These are phyloP conservation scores for Varecia variegata DNA, from an alignment of 2,797 vertebrate genomes.

Conservation along the genomic window DNA sequence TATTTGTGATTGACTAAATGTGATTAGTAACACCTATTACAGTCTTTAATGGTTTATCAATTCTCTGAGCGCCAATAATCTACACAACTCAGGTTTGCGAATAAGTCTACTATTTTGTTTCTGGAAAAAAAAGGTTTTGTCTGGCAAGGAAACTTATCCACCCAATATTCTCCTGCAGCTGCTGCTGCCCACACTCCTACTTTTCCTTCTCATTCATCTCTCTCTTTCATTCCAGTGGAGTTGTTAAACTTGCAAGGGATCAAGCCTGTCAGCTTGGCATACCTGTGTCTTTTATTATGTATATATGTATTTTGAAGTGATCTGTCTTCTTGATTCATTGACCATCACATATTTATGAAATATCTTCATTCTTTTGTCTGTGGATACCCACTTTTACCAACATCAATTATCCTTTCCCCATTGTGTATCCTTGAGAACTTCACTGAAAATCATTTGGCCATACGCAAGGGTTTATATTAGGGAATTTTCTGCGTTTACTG, in stretches of 20 bases:
- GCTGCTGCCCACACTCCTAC: not conserved
- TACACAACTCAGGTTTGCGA: not conserved
- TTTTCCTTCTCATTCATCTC: not conserved
- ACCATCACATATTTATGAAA: not conserved
- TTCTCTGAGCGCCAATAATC: not conserved
- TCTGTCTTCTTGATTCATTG: not conserved
- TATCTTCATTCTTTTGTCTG: not conserved
- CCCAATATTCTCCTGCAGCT: not conserved
- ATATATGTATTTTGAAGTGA: not conserved
- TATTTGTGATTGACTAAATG: not conserved
- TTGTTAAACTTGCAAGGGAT: not conserved
- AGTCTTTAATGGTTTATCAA: not conserved
- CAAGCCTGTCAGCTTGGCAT: not conserved
- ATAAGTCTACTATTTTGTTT: not conserved
- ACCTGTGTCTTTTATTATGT: not conserved
- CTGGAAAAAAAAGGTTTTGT: not conserved
- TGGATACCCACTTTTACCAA: not conserved
- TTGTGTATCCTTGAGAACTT: not conserved
- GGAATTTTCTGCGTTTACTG: not conserved
- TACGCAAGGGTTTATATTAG: not conserved
- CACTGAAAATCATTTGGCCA: not conserved
- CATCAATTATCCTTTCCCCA: not conserved
- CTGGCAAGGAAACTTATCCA: not conserved
- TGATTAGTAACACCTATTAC: not conserved
- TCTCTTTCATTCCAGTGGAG: not conserved